Evolutionary conservation across 2,797 vertebrate genomes (phyloP), one percentile per base, ranked within the genome.

Genomic region (Phrynocephalus forsythii): DNA sequence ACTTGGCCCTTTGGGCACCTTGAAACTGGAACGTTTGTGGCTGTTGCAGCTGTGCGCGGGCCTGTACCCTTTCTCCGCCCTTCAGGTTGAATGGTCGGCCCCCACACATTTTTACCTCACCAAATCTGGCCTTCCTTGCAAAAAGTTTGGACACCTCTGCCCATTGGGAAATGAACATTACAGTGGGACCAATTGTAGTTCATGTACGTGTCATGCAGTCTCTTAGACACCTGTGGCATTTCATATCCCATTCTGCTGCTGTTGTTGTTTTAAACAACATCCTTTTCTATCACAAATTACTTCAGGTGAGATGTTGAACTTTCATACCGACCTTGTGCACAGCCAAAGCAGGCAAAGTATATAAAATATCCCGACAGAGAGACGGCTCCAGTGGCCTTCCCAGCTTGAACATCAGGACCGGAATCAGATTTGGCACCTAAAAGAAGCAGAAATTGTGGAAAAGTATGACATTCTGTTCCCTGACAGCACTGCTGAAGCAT

Each of bases 361-460:
- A 98, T 63, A 99, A 94, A 89, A 99, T 94, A 82, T 98, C 96
- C 24, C 95, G 97, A 86, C 96, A 97, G 87, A 97, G 77, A 0
- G 3, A 50, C 33, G 98, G 97, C 76, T 98, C 97, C 90, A 97
- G 95, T 68, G 98, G 97, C 93, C 94, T 97, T 87, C 97, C 97
- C 93, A 99, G 95, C 90, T 97, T 98, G 95, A 98, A 99, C 95
- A 99, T 92, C 91, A 99, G 95, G 88, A 99, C 97, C 22, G 98
- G 97, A 83, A 99, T 96, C 56, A 99, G 93, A 94, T 97, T 97
- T 5, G 99, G 98, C 28, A 98, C 98, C 99, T 99, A 96, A 89
- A 95, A 94, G 75, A 92, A 88, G 94, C 69, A 71, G 79, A 48
- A 93, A 92, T 79, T 1, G 91, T 85, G 82, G 52, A 1, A 88